Evolutionary conservation across 2,888 invertebrate genomes (phyloP), one percentile per base, ranked within the genome.

Genomic region (Lycophotia porphyrea): DNA sequence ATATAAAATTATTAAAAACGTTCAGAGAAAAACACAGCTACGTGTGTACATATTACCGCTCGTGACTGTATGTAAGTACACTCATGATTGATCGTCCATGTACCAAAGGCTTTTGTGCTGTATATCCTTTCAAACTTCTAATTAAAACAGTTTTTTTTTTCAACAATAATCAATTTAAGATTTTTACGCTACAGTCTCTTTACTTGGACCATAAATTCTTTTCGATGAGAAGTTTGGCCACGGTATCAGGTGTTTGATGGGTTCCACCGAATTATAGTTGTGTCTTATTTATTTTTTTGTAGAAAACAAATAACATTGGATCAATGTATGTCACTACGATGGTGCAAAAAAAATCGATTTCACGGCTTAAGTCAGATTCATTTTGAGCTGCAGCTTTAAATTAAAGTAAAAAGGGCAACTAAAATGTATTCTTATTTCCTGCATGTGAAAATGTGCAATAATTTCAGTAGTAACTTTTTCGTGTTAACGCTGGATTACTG

Each of bases 191-290:
- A 44, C 0, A 55, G 1, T 34, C 34, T 42, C 15, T 1, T 63
- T 31, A 65, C 81, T 90, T 90, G 70, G 0, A 77, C 87, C 88
- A 82, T 36, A 64, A 42, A 9, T 65, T 80, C n/a, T 88, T 91
- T 88, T 87, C 84, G 84, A 86, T 87, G 88, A 89, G 86, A 80
- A 84, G 80, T 89, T 91, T 87, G 85, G 90, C 88, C 89, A 88
- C 84, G 88, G 89, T 90, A 84, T 92, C 90, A 84, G 88, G 88
- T 92, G 87, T 89, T 90, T 87, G 88, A 88, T 89, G 86, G 85
- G 87, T 88, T 91, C 84, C 78, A 85, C 81, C 78, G 80, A 90
- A 88, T 82, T 85, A 76, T 36, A 84, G 80, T 87, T 77, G 83
- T 82, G 65, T 70, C 63, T 79, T 67, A 71, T 75, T 78, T 82